These are phyloP conservation scores for Campylomormyrus tamandua DNA, from an alignment of 2,113 vertebrate species.

Conservation along the genomic window DNA sequence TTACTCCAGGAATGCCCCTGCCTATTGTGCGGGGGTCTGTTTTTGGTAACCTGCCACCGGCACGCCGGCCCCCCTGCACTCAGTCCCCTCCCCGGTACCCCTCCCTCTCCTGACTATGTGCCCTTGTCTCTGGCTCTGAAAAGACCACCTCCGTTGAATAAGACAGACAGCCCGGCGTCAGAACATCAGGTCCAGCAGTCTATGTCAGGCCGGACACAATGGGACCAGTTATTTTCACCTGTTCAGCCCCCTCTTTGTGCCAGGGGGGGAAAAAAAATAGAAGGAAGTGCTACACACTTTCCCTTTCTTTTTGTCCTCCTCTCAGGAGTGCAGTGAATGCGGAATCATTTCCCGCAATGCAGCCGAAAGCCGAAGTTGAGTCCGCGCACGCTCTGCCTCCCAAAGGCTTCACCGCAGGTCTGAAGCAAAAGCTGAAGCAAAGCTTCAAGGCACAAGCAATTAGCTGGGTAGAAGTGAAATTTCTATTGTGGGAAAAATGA, in stretches of 20 bases:
- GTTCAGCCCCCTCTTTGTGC: slow-evolving; percentile 51
- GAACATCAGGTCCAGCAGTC: slow-evolving; percentile 55
- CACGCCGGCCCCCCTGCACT: slow-evolving; percentile 46
- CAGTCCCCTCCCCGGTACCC: slow-evolving; percentile 38
- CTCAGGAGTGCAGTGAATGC: background rate
- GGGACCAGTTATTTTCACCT: slow-evolving; percentile 56
- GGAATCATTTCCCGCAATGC: slow-evolving; percentile 3
- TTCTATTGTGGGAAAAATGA: background rate
- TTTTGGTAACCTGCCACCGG: slow-evolving; percentile 63
- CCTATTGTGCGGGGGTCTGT: slow-evolving; percentile 59
- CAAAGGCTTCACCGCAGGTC: no score
- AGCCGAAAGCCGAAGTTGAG: background rate
- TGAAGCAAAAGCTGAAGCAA: background rate
- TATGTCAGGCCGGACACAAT: slow-evolving; percentile 43
- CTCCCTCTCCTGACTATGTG: slow-evolving; percentile 13
- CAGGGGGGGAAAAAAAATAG: slow-evolving; percentile 25
- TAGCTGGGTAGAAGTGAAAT: background rate
- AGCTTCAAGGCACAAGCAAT: background rate
- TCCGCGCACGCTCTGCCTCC: background rate
- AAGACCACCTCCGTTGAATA: slow-evolving; percentile 62
- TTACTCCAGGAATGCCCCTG: slow-evolving; percentile 66
- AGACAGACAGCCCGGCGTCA: slow-evolving; percentile 63
- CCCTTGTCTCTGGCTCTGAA: slow-evolving; percentile 36
- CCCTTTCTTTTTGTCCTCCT: slow-evolving; percentile 15
- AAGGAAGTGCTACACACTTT: slow-evolving; percentile 42